phyloP scores from a whole-genome alignment of 2,888 invertebrate species.

The Apocheima hispidaria region DNA sequence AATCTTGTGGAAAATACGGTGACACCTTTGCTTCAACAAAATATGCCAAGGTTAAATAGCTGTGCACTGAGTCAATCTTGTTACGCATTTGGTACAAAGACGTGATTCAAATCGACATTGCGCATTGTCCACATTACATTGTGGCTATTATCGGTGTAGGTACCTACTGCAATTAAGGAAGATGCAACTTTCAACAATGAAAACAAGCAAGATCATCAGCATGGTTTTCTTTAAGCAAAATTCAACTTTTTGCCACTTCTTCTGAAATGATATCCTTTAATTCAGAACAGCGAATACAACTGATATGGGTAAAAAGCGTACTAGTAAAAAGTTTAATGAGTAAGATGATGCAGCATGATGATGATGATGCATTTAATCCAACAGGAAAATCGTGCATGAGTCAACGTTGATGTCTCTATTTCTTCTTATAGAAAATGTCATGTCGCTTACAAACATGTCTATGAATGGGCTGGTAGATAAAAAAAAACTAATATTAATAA shows the following conservation, averaged over 20 bases:
- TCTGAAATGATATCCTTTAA: slow-evolving; percentile 10
- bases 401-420: slow-evolving; percentile 5
- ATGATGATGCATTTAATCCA: slow-evolving; percentile 7
- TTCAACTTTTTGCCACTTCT: slow-evolving; percentile 7
- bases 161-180: slow-evolving; percentile 44
- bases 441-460: too few species aligned
- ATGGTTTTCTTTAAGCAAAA: too few species aligned
- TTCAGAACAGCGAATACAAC: slow-evolving; percentile 18
- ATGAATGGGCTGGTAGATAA: too few species aligned
- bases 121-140: slow-evolving; percentile 56
- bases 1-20: slow-evolving; percentile 22
- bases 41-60: slow-evolving; percentile 63
- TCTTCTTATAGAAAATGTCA: too few species aligned
- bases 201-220: too few species aligned
- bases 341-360: slow-evolving; percentile 12
- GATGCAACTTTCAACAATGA: slow-evolving; percentile 2
- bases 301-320: slow-evolving; percentile 13
- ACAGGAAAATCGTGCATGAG: slow-evolving; percentile 11
- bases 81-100: slow-evolving; percentile 65
- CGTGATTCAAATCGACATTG: slow-evolving; percentile 62
- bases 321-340: slow-evolving; percentile 34
- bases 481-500: too few species aligned
- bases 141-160: slow-evolving; percentile 54
- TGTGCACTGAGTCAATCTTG: slow-evolving; percentile 63
- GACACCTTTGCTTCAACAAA: slow-evolving; percentile 30